Evolutionary conservation across 2,888 invertebrate genomes (phyloP), one percentile per base, ranked within the genome.

Genomic region (Apotomis betuletana): DNA sequence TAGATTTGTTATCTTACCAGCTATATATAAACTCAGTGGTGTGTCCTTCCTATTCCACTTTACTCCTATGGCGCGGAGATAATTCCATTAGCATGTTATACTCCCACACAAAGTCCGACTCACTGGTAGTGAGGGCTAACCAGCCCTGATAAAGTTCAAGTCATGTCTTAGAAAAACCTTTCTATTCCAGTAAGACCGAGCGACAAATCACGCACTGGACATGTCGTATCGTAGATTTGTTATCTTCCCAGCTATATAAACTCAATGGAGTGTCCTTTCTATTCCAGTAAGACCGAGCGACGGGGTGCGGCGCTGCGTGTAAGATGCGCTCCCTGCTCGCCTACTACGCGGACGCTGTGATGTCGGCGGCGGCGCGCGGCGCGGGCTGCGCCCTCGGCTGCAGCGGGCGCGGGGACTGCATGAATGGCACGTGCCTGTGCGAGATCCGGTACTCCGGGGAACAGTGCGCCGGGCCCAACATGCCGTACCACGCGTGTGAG

Each of bases 341-440:
- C 77, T 91, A 91, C 83, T 92, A 92, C 88, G 91, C 91, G 71
- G 91, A 91, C 81, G 91, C 90, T 73, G 87, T 92, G 81, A 92
- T 92, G 92, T 80, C 89, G 75, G 91, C 86, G 70, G 90, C 88
- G 70, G 85, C 83, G 67, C 83, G 89, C 38, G 87, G 90, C 76
- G 92, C 94, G 59, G 95, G 94, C 80, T 97, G 97, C 86, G 94
- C 94, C 73, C 95, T 95, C 80, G 96, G 96, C 89, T 98, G 98
- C 92, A 97, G 97, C 83, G 97, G 97, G 75, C 96, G 97, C 75
- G 98, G 98, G 27, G 98, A 98, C 91, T 98, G 98, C 90, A 95
- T 97, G 86, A 97, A 98, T 88, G 98, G 98, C 77, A 97, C 97
- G 69, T 98, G 98, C 86, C 94, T 97, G 79, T 98, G 98, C 90